phyloP scores from a whole-genome alignment of 2,113 vertebrate genomes.

The Alexandromys fortis region DNA sequence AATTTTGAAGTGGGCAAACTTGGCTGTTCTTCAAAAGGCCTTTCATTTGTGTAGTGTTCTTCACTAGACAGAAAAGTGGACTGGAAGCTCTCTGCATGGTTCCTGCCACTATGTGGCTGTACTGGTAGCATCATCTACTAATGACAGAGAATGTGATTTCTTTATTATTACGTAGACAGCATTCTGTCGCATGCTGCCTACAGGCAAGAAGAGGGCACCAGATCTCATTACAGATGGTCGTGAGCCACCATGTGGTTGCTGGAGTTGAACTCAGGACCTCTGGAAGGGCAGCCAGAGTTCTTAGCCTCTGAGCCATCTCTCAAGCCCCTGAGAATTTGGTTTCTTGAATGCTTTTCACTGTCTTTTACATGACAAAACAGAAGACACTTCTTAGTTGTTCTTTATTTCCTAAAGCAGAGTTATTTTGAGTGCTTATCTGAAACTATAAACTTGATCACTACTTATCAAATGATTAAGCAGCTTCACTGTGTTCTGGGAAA shows the following conservation, averaged over 20 bases:
- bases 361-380: not conserved
- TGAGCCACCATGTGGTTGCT: no score
- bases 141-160: not conserved
- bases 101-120: no score
- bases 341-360: not conserved
- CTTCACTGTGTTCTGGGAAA: not conserved
- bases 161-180: not conserved
- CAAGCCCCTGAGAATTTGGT: not conserved
- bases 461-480: not conserved
- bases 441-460: not conserved
- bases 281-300: no score
- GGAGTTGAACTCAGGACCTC: no score
- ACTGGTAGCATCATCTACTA: not conserved
- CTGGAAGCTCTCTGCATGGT: no score
- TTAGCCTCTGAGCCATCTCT: no score
- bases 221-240: no score
- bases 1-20: not conserved
- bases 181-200: no score
- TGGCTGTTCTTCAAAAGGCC: not conserved
- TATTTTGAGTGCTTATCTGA: not conserved
- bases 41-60: not conserved
- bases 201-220: no score
- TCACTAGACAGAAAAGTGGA: not conserved
- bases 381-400: not conserved
- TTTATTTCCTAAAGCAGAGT: not conserved